Conservation (phyloP, 2,888 invertebrate genomes). For the Stenodema calcarata region DNA sequence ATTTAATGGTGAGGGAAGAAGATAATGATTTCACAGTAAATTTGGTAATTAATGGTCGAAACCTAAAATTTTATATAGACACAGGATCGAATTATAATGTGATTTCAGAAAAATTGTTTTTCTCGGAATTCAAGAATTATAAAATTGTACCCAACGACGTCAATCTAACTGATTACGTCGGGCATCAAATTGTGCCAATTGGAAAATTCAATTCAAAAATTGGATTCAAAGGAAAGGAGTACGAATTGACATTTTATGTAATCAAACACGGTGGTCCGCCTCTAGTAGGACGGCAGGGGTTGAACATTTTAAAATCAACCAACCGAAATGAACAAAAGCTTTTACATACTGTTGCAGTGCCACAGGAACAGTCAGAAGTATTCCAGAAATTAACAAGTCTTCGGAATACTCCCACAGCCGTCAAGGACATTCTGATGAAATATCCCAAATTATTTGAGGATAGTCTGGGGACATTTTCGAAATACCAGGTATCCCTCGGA, state of each 20-base stretch:
- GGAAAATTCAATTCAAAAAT: conserved; percentile 2
- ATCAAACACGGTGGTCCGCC: conserved; percentile 5
- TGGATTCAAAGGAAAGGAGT: not conserved
- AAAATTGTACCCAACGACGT: not conserved
- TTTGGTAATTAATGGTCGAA: not conserved
- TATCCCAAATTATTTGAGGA: not conserved
- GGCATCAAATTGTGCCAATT: not conserved
- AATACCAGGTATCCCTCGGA: conserved; percentile 35
- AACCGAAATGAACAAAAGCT: not conserved
- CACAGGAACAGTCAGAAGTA: not conserved
- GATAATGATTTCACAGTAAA: not conserved
- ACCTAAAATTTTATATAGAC: not conserved
- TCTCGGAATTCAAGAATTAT: not conserved
- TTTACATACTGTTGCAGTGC: not conserved
- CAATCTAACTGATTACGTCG: not conserved
- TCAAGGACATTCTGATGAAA: not conserved
- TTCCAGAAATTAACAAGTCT: not conserved
- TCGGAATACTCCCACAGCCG: not conserved
- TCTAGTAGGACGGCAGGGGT: not conserved
- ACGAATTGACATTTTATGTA: not conserved
- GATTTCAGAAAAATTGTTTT: not conserved
- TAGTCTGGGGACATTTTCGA: conserved; percentile 45
- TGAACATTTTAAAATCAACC: conserved; percentile 6
- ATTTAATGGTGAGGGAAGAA: not conserved
- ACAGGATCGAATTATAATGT: not conserved